Percentiles rank a stretch among this genome's conserved stretches.
These are phyloP conservation scores for Cotesia vestalis DNA, from an alignment of 1,140 invertebrate genomes.

Conservation along the genomic window DNA sequence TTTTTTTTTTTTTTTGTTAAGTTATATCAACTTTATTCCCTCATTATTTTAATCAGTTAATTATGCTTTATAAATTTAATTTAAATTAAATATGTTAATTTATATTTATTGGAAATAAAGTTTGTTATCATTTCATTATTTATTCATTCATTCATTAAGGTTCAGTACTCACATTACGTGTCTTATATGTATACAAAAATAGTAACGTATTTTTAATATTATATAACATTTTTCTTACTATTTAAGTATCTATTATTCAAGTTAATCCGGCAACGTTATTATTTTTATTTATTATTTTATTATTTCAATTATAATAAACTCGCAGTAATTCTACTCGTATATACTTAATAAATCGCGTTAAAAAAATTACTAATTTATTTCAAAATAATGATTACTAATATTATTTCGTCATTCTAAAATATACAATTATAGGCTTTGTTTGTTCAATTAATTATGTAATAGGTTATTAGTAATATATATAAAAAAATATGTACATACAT, in stretches of 20 bases:
- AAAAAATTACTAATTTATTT: too few species aligned
- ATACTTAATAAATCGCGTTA: too few species aligned
- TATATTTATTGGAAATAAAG: conserved; percentile 26
- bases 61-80: conserved; percentile 27
- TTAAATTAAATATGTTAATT: conserved; percentile 27
- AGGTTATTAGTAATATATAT: too few species aligned
- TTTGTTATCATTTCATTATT: conserved; percentile 17
- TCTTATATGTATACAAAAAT: conserved; percentile 45
- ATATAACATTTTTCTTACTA: conserved; percentile 22
- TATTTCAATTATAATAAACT: too few species aligned
- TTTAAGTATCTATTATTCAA: conserved; percentile 15
- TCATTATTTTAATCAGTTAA: conserved; percentile 11
- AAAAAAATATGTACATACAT: too few species aligned
- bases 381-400: too few species aligned
- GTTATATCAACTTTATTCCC: conserved; percentile 13
- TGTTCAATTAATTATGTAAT: too few species aligned
- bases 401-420: too few species aligned
- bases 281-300: conserved; percentile 2
- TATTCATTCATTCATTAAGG: conserved; percentile 33
- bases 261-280: conserved; percentile 23
- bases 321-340: too few species aligned
- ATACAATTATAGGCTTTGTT: too few species aligned
- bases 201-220: conserved; percentile 38
- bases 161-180: conserved; percentile 39
- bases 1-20: conserved; percentile 26